Conservation (phyloP, 2,888 invertebrate genomes). For the Melolontha melolontha region DNA sequence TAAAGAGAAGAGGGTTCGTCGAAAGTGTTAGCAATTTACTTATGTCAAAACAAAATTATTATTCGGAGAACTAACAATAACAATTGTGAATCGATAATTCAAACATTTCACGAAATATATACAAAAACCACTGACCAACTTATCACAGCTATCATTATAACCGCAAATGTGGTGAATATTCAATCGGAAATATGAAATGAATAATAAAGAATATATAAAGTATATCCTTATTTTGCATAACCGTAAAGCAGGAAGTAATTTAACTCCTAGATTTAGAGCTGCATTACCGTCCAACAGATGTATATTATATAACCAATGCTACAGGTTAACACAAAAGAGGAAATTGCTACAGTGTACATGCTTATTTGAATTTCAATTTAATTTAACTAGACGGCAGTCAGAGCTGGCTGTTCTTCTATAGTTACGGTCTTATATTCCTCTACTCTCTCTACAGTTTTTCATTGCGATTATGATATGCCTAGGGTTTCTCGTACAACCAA, state of each 20-base stretch:
- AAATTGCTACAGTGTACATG: conserved; percentile 22
- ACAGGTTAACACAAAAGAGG: conserved; percentile 10
- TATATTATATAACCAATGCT: background rate
- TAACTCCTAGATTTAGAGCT: background rate
- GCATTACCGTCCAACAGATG: background rate
- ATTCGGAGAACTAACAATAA: too few species aligned
- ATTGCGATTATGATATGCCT: conserved; percentile 10
- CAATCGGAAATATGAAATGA: too few species aligned
- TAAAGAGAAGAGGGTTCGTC: too few species aligned
- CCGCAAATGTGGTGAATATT: too few species aligned
- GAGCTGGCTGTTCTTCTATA: conserved; percentile 16
- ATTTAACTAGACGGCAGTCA: conserved; percentile 21
- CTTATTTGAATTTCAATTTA: conserved; percentile 37
- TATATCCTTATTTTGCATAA: background rate
- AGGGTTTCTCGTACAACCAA: conserved; percentile 21
- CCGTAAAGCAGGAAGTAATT: background rate
- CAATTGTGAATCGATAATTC: too few species aligned
- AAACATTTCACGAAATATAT: too few species aligned
- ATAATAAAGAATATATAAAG: too few species aligned
- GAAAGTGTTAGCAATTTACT: too few species aligned
- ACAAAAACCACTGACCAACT: too few species aligned
- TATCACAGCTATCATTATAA: too few species aligned
- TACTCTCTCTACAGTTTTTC: conserved; percentile 1
- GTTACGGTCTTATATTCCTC: conserved; percentile 2
- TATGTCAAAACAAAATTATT: too few species aligned